A percentile compares a stretch with the other conserved stretches of the same genome.
Conservation (phyloP, 2,113 vertebrate species). For the Ellobius talpinus region DNA sequence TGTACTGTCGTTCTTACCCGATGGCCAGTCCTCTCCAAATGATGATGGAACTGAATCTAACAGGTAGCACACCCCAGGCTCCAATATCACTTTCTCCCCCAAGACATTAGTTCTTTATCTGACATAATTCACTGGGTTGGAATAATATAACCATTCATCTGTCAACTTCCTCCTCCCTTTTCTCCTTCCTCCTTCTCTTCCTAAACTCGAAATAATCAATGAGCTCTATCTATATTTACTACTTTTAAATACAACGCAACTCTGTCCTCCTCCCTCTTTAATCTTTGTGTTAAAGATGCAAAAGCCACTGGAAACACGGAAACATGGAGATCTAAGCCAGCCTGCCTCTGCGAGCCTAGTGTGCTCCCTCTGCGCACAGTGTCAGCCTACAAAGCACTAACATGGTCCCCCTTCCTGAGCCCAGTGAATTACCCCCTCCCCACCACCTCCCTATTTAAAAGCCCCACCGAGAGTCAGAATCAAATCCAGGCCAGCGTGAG, state of each 20-base stretch:
- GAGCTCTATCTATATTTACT: not conserved
- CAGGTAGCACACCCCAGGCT: too few relatives aligned
- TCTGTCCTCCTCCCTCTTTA: not conserved
- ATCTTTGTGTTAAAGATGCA: not conserved
- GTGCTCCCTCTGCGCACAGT: not conserved
- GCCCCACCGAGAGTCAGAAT: not conserved
- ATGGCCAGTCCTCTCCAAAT: not conserved
- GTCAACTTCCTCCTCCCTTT: not conserved
- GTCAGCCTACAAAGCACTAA: not conserved
- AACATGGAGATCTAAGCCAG: not conserved
- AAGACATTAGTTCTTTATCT: not conserved
- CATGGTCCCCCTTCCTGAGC: not conserved
- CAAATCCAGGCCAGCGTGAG: not conserved
- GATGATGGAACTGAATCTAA: not conserved
- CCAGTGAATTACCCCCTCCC: not conserved
- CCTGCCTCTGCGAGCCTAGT: not conserved
- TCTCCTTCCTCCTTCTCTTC: not conserved
- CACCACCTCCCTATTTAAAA: not conserved
- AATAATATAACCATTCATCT: not conserved
- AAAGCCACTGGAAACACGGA: not conserved
- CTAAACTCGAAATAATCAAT: not conserved
- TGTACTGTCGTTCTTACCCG: not conserved
- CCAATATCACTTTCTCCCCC: not conserved
- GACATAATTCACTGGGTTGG: not conserved
- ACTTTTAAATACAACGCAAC: not conserved